Evolutionary conservation across 2,888 invertebrate genomes (phyloP), one percentile per base, ranked within the genome.

Genomic region (Amiota mariae): DNA sequence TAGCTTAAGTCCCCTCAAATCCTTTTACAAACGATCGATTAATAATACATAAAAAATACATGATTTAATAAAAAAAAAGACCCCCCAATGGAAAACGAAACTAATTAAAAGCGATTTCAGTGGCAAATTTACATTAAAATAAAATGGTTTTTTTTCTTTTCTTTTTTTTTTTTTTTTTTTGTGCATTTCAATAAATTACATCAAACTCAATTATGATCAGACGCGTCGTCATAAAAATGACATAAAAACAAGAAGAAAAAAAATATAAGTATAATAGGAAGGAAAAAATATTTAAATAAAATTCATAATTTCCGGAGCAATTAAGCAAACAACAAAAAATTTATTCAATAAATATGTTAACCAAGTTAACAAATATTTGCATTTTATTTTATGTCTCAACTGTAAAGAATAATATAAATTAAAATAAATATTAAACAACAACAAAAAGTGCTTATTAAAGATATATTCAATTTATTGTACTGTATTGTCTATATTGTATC

Each of bases 41-140:
- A 11, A 61, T 9, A 18, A 18, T 24, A 20, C 13, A 10, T 13
- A 36, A 61, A 18, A 36, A 9, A 20, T 61, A n/a, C n/a, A 6
- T 24, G 1, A 24, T n/a, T n/a, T 15, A 61, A 61, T 10, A 9
- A 13, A 12, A 24, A 18, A 61, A 61, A 20, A 24, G 12, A 18
- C 36, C 8, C 36, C 9, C 36, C 10, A 24, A 36, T 36, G 36
- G 6, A 73, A 77, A 78, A 77, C 77, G 77, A 48, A 79, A 77
- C 80, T 81, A 81, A 81, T 81, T 81, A 81, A 81, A 76, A 79
- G 79, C 80, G 80, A 81, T 81, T 81, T 80, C 78, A 78, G 80
- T 76, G 77, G 80, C 74, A 75, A 76, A 79, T 78, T 79, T 78
- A 72, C 76, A 78, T 78, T 74, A 81, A 81, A 78, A 79, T 76